phyloP scores from a whole-genome alignment of 1,140 invertebrate species.

The Gerris buenoi region DNA sequence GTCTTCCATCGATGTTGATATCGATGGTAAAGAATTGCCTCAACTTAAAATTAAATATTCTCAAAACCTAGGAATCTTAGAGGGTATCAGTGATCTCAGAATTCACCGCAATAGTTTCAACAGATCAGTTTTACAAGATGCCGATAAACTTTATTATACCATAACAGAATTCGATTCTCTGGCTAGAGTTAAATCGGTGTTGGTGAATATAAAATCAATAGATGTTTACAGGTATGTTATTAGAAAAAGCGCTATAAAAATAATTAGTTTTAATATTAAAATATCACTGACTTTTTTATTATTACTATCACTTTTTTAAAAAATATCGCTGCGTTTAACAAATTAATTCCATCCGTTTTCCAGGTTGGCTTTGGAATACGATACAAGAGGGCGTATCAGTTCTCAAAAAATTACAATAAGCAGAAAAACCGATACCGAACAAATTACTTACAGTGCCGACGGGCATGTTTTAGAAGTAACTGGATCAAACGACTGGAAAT shows the following conservation, averaged over 20 bases:
- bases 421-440: slow-evolving; percentile 57
- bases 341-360: not conserved
- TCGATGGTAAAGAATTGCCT: slow-evolving; percentile 61
- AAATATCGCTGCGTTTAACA: no score
- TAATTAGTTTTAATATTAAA: no score
- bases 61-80: slow-evolving; percentile 68
- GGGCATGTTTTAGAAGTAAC: slow-evolving; percentile 72
- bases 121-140: slow-evolving; percentile 72
- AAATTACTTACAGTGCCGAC: slow-evolving; percentile 73
- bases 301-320: no score
- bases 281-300: no score
- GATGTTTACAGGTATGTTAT: slow-evolving; percentile 50
- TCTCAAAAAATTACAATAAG: slow-evolving; percentile 63
- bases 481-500: slow-evolving; percentile 81
- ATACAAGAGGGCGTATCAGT: slow-evolving; percentile 66
- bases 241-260: no score
- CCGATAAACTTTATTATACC: slow-evolving; percentile 70
- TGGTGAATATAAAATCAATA: slow-evolving; percentile 70
- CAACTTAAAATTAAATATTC: slow-evolving; percentile 66
- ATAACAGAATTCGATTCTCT: slow-evolving; percentile 72
- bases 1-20: slow-evolving; percentile 71
- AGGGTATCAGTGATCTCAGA: slow-evolving; percentile 67
- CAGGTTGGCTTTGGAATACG: slow-evolving; percentile 69
- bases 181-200: slow-evolving; percentile 56
- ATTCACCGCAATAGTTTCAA: slow-evolving; percentile 75